phyloP scores from a whole-genome alignment of 2,888 invertebrate genomes.

The Epirrita christyi region DNA sequence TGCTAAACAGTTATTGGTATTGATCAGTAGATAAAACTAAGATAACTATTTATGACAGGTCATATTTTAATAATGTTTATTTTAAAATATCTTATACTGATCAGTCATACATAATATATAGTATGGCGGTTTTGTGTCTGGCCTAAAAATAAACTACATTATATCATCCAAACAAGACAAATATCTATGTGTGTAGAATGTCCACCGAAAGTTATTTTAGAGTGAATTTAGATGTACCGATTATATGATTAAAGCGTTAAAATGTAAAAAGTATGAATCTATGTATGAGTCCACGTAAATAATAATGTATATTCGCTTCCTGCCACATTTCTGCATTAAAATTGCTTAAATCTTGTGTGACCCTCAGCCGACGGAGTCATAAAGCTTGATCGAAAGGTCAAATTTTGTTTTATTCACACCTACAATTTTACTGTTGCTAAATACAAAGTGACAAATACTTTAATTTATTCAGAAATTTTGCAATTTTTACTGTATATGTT shows the following conservation, averaged over 20 bases:
- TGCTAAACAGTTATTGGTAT: neutral
- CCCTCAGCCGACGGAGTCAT: conserved; percentile 18
- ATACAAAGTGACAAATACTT: conserved; percentile 23
- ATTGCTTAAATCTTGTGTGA: conserved; percentile 16
- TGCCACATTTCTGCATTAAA: conserved; percentile 9
- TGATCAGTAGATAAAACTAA: neutral
- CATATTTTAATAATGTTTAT: conserved; percentile 1
- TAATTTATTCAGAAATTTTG: conserved; percentile 20
- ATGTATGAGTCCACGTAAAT: no score
- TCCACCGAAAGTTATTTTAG: no score
- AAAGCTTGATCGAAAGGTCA: conserved; percentile 28
- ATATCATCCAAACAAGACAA: neutral
- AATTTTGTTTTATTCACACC: conserved; percentile 31
- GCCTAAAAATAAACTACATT: no score
- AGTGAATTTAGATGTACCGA: no score
- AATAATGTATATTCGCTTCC: neutral
- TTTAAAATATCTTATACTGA: neutral
- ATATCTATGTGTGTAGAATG: no score
- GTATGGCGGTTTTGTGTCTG: no score
- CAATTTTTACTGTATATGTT: conserved; percentile 14
- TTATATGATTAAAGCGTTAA: no score
- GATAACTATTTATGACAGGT: neutral
- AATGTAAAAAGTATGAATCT: no score
- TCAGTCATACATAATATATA: no score
- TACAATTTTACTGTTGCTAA: conserved; percentile 32